Conservation (phyloP, 23 tunicate genomes). For the Diplosoma virens region DNA sequence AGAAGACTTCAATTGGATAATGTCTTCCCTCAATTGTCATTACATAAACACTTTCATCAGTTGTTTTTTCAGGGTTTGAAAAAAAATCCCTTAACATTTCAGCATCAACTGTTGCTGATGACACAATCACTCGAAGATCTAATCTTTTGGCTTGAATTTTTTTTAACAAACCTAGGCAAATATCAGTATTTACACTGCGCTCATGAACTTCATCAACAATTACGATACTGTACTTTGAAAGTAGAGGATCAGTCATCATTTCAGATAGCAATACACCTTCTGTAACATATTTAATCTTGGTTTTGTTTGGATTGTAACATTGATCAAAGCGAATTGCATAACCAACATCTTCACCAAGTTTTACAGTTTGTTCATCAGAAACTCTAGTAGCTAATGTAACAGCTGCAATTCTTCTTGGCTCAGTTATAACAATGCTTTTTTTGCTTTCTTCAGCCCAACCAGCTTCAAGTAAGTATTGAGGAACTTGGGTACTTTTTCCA, state of each 20-base stretch:
- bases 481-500: constrained; percentile 93
- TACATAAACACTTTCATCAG: constrained; percentile 40
- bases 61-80: constrained; percentile 9
- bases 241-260: constrained; percentile 91
- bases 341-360: constrained; percentile 83
- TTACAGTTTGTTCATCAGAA: constrained; percentile 55
- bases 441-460: constrained; percentile 68
- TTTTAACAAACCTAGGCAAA: constrained; percentile 84
- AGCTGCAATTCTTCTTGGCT: constrained; percentile 88
- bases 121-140: constrained; percentile 72
- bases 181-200: constrained; percentile 82
- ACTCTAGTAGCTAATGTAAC: constrained; percentile 77
- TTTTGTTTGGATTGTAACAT: constrained; percentile 31
- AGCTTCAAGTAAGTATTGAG: constrained; percentile 83
- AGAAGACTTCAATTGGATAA: constrained; percentile 83
- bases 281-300: constrained; percentile 76
- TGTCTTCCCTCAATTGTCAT: constrained; percentile 78
- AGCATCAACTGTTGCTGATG: constrained; percentile 89
- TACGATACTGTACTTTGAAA: constrained; percentile 56
- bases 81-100: constrained; percentile 65
- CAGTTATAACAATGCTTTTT: constrained; percentile 58
- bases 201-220: constrained; percentile 98
- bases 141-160: constrained; percentile 82
- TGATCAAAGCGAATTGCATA: constrained; percentile 90
- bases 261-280: constrained; percentile 90